These are phyloP conservation scores for Conops quadrifasciatus DNA, from an alignment of 2,888 invertebrate genomes.

Conservation along the genomic window DNA sequence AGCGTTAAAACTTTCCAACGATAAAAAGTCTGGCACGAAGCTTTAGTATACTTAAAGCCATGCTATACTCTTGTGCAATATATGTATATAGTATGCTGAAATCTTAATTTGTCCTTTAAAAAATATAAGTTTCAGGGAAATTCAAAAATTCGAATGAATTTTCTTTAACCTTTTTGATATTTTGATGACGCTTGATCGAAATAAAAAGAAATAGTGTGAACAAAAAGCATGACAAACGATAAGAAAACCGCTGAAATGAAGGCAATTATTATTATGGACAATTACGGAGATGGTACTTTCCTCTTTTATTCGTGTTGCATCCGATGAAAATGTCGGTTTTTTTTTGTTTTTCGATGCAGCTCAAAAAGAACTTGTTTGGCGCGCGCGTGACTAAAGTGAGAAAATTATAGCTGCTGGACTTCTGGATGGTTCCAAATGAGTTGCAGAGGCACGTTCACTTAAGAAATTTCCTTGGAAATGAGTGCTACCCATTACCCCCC, in stretches of 20 bases:
- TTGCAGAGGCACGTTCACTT: conserved; percentile 33
- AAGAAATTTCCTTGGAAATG: conserved; percentile 25
- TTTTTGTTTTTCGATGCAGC: conserved; percentile 19
- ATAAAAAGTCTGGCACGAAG: neutral
- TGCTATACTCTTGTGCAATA: neutral
- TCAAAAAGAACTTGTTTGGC: conserved; percentile 36
- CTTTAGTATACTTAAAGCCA: too few species aligned
- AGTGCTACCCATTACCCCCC: too few species aligned
- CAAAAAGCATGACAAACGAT: too few species aligned
- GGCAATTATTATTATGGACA: too few species aligned
- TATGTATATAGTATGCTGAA: neutral
- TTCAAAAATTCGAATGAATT: too few species aligned
- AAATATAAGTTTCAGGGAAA: too few species aligned
- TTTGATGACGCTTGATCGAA: too few species aligned
- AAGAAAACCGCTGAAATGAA: too few species aligned
- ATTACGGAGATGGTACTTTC: too few species aligned
- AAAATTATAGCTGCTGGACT: conserved; percentile 16
- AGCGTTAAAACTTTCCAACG: neutral
- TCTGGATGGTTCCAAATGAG: conserved; percentile 1
- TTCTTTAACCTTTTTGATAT: too few species aligned
- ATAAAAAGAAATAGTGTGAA: too few species aligned
- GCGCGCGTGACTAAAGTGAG: conserved; percentile 40
- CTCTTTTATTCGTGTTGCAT: neutral
- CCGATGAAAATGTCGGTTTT: neutral
- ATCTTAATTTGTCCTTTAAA: too few species aligned